Evolutionary conservation across 92 coral and sea anemone species (phyloP), one percentile per base, ranked within the genome.

Genomic region (Micromussa lordhowensis): DNA sequence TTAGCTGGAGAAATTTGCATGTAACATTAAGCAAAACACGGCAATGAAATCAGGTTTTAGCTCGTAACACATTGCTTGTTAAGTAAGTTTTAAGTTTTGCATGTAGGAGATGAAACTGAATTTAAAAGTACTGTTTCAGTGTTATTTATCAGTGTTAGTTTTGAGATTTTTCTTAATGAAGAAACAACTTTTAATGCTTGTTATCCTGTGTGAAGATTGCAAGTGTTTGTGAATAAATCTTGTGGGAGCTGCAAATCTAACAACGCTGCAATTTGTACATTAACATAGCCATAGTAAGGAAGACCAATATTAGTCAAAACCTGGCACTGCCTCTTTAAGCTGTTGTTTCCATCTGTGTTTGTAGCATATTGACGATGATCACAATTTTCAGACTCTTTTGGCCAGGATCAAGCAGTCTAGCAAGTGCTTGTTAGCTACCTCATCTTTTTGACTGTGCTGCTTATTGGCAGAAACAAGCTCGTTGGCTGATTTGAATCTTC

Each of bases 211-310:
- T 49, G 31, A 69, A 82, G 32, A 44, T 75, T 10, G 8, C 63
- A 70, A 82, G 61, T n/a, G n/a, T 82, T 82, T 68, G 69, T 82
- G 51, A 82, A 82, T 82, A 82, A 82, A 82, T 68, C 26, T 81
- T 19, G 58, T 66, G 11, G 28, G 3, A 24, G n/a, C 40, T 64
- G 22, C 12, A 11, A 64, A n/a, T 49, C 26, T 17, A n/a, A 26
- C 5, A 22, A 63, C 53, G 16, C 36, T 44, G 76, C 85, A 81
- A 38, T 64, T 80, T 80, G 29, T 61, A 22, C 31, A 4, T 79
- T 68, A 17, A 66, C 71, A 26, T 66, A 10, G 16, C n/a, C 16
- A 66, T 66, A 26, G 18, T 55, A 55, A 8, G 51, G 51, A 44
- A 44, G 51, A 8, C 10, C 51, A 44, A 44, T 8, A 44, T 44